Evolutionary conservation across 2,797 vertebrate genomes (phyloP), one percentile per base, ranked within the genome.

Genomic region (Lepilemur septentrionalis): DNA sequence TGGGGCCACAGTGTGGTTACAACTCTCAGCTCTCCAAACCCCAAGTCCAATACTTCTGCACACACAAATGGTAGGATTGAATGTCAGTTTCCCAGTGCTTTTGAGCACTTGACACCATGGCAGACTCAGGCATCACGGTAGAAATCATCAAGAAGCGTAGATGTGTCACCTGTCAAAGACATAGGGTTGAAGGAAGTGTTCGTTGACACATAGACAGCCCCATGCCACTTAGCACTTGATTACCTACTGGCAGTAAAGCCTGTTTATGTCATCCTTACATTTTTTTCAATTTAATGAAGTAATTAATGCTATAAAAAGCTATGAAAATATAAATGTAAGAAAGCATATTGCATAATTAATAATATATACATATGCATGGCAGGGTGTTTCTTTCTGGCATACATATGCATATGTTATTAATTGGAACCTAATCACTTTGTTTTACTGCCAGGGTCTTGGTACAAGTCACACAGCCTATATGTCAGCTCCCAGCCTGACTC

Each of bases 231-330:
- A 89, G 55, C 28, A 52, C 75, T 95, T 97, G 95, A 97, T 96
- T 95, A 84, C 86, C 75, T 57, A 38, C 46, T 65, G 86, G 79
- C 83, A 95, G 76, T 7, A 38, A 97, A 92, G 52, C 43, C 80
- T 93, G 80, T 90, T 96, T 92, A 96, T 94, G 18, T n/a, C 93
- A 87, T 50, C 65, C 41, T 96, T 90, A 91, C 84, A 92, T 90
- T 96, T 97, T 84, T 78, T 94, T 90, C 72, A 76, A 20, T 92
- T 97, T 97, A 97, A 93, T 90, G 95, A 96, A 97, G 93, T 95
- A 94, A 97, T 97, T 97, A 97, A 96, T 98, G 95, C 95, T 97
- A 97, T 98, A 97, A 97, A 97, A 98, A 97, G 96, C 76, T 35
- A 59, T 59, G 93, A 96, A 97, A 97, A 96, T 95, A 97, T 95